Evolutionary conservation across 2,797 vertebrate species (phyloP), one percentile per base, ranked within the genome.

Genomic region (Syngnathus acus): DNA sequence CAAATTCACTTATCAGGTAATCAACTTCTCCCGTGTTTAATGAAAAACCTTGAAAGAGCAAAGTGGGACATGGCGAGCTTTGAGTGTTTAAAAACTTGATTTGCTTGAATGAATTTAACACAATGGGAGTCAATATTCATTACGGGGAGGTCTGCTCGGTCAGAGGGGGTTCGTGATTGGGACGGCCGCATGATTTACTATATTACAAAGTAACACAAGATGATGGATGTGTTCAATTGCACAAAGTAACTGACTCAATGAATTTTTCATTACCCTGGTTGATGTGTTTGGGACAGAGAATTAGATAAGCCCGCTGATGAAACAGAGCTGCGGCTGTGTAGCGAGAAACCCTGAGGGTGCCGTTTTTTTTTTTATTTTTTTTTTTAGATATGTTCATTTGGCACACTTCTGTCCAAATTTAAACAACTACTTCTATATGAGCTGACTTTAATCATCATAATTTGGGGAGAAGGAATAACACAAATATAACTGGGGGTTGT

Each of bases 211-310:
- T 54, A 74, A 63, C 72, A 66, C 62, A 38, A 65, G 70, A 79
- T 80, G 82, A 84, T 81, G 78, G 75, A 85, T 82, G 80, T 71
- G 74, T 81, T 79, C 80, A 77, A 78, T 83, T 73, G 74, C 66
- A 59, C 64, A 75, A 76, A 74, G 76, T 73, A 79, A 80, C 75
- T 82, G 80, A 84, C 69, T 81, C 72, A 58, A 82, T 78, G 70
- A 75, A 80, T 82, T 78, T 86, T 82, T 80, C 78, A 82, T 80
- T 81, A 84, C 60, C 68, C 73, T 48, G 72, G 72, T 72, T 78
- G 72, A 74, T 75, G 51, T 78, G 78, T 76, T 76, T 76, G 65
- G 72, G 74, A 76, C 75, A 68, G 38, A 45, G 68, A 69, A 78
- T 78, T 67, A 76, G 74, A 77, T 78, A 78, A 78, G 74, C 32